A percentile compares a stretch with the other conserved stretches of the same genome.
Evolutionary conservation across 2,113 vertebrate species (phyloP).

Genomic region (Miniopterus natalensis): DNA sequence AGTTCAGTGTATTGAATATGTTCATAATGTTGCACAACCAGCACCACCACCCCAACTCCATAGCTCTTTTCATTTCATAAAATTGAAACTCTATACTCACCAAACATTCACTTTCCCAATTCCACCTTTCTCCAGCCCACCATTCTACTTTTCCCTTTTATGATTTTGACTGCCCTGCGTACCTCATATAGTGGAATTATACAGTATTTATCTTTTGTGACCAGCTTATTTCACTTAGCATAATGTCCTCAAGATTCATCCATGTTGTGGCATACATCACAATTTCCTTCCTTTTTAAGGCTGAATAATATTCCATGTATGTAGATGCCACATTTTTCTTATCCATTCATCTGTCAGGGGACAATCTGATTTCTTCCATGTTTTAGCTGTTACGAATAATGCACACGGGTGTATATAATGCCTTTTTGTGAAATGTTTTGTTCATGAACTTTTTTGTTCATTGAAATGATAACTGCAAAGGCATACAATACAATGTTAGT

Average conservation of each 20-base stretch:
- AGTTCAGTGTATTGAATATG: background rate
- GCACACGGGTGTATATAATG: background rate
- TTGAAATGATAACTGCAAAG: background rate
- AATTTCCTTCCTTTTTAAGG: background rate
- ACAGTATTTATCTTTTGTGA: background rate
- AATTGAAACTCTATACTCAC: background rate
- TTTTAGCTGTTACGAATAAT: background rate
- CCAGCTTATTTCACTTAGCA: background rate
- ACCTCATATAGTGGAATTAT: background rate
- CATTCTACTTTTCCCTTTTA: background rate
- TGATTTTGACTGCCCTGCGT: background rate
- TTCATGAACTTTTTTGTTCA: background rate
- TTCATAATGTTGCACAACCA: background rate
- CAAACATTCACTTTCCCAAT: background rate
- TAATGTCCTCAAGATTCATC: background rate
- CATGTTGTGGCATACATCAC: background rate
- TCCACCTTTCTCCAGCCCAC: too few species aligned
- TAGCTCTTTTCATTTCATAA: background rate
- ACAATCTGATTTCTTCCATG: background rate
- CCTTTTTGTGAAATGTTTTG: slow-evolving; percentile 1
- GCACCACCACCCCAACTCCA: background rate
- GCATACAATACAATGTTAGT: background rate
- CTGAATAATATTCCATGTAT: background rate
- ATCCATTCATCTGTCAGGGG: background rate
- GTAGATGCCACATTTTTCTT: background rate